Base-by-base conservation (phyloP, 1,140 invertebrate genomes). In the Harpegnathos saltator region DNA sequence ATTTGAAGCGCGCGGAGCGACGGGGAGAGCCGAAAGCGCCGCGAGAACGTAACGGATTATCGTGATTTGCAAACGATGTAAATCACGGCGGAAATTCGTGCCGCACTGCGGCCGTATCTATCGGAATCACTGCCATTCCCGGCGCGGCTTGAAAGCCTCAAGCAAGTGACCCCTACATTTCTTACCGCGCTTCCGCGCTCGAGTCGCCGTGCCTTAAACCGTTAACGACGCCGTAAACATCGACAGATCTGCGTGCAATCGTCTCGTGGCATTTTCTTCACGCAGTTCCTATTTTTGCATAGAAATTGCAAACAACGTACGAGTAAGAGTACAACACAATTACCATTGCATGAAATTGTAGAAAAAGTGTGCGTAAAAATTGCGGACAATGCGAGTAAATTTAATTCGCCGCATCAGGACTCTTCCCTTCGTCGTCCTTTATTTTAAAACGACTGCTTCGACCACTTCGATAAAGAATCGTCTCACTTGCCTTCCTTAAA, bases 221-320 rank as follows among this genome's bases (percentile, higher is more conserved):
- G 65, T 71, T 80, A 80, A 80, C 52, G 52, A 80, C 33, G 75
- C 33, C 44, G 52, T 80, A 71, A 71, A 80, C 65, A 59, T 69
- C 52, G 52, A 69, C 71, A 78, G 52, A 69, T 78, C 63, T 69
- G 65, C n/a, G 65, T 80, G 75, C 58, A 71, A 80, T 80, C 59
- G 75, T 80, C 75, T 29, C 22, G n/a, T 58, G n/a, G n/a, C n/a
- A n/a, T n/a, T n/a, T n/a, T n/a, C n/a, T n/a, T n/a, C n/a, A n/a
- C n/a, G n/a, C n/a, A n/a, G n/a, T n/a, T n/a, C n/a, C n/a, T n/a
- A n/a, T n/a, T n/a, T n/a, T n/a, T n/a, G n/a, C n/a, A n/a, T n/a
- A n/a, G n/a, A n/a, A n/a, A n/a, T n/a, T n/a, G n/a, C n/a, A n/a
- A n/a, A n/a, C n/a, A n/a, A n/a, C n/a, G n/a, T n/a, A n/a, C n/a